Conservation (phyloP, 2,888 invertebrate genomes). For the Drosophila sordidula region DNA sequence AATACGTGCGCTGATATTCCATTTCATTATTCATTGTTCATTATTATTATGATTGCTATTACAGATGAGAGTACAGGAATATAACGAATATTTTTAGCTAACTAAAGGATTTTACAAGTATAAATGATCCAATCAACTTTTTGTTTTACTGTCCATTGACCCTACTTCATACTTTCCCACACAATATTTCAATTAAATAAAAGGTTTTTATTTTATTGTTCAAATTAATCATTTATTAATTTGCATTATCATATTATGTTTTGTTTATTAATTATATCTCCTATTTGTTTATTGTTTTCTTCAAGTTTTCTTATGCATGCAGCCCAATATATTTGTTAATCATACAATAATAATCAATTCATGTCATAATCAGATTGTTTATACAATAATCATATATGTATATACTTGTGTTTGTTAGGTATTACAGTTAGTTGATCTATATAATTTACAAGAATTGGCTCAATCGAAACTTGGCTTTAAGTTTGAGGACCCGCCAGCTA, state of each 20-base stretch:
- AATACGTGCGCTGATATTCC: conserved; percentile 53
- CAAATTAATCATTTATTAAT: conserved; percentile 78
- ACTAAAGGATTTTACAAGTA: too few relatives aligned
- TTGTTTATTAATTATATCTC: conserved; percentile 21
- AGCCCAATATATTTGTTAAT: conserved; percentile 52
- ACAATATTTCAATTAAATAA: neutral
- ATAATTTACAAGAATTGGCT: conserved; percentile 53
- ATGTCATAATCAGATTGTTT: conserved; percentile 45
- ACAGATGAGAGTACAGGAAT: neutral
- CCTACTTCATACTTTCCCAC: too few relatives aligned
- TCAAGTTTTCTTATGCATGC: conserved; percentile 56
- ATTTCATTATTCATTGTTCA: conserved; percentile 35
- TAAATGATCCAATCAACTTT: too few relatives aligned
- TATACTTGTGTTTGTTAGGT: conserved; percentile 15
- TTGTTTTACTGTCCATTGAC: too few relatives aligned
- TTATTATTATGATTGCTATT: conserved; percentile 10
- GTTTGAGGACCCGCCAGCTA: conserved; percentile 21
- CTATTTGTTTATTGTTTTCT: conserved; percentile 19
- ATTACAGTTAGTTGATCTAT: conserved; percentile 30
- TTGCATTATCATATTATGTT: conserved; percentile 51
- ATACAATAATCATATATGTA: conserved; percentile 38
- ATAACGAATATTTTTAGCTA: too few relatives aligned
- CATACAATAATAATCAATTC: conserved; percentile 28
- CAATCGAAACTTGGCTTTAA: conserved; percentile 1
- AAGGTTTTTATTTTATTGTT: conserved; percentile 6